Evolutionary conservation across 2,888 invertebrate genomes (phyloP).

Genomic region (Chrysotoxum bicinctum): DNA sequence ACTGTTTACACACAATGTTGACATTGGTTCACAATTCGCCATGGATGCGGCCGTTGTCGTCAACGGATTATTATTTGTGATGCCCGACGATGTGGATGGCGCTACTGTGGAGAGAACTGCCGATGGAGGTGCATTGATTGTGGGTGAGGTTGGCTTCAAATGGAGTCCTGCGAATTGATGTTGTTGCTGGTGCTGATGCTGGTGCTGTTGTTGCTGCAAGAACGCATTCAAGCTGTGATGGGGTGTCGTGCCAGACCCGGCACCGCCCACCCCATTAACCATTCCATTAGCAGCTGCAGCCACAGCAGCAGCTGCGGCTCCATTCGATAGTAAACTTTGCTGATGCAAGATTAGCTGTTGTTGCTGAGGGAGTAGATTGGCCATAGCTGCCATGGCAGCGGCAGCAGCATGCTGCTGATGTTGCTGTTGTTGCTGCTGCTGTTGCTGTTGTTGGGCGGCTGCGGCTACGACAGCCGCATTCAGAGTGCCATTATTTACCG

Average conservation of each 20-base stretch:
- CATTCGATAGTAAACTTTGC: slow-evolving; percentile 78
- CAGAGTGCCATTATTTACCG: slow-evolving; percentile 77
- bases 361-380: slow-evolving; percentile 78
- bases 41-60: slow-evolving; percentile 74
- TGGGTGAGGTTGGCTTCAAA: slow-evolving; percentile 73
- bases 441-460: slow-evolving; percentile 77
- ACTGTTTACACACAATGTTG: slow-evolving; percentile 74
- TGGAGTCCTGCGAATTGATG: slow-evolving; percentile 68
- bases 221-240: slow-evolving; percentile 76
- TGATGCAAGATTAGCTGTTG: slow-evolving; percentile 77
- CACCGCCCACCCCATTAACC: slow-evolving; percentile 65
- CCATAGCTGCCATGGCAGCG: slow-evolving; percentile 81
- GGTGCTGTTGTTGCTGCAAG: slow-evolving; percentile 78
- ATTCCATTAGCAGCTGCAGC: slow-evolving; percentile 64
- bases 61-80: slow-evolving; percentile 66
- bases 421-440: slow-evolving; percentile 77
- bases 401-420: slow-evolving; percentile 78
- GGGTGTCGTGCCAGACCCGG: slow-evolving; percentile 73
- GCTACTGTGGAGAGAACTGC: slow-evolving; percentile 52
- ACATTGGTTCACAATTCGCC: slow-evolving; percentile 74
- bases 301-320: slow-evolving; percentile 76
- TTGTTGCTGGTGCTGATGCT: slow-evolving; percentile 77
- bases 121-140: slow-evolving; percentile 76
- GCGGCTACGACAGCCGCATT: slow-evolving; percentile 77
- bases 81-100: slow-evolving; percentile 74